phyloP scores from a whole-genome alignment of 1,140 invertebrate genomes.

The Macrosteles quadrilineatus region DNA sequence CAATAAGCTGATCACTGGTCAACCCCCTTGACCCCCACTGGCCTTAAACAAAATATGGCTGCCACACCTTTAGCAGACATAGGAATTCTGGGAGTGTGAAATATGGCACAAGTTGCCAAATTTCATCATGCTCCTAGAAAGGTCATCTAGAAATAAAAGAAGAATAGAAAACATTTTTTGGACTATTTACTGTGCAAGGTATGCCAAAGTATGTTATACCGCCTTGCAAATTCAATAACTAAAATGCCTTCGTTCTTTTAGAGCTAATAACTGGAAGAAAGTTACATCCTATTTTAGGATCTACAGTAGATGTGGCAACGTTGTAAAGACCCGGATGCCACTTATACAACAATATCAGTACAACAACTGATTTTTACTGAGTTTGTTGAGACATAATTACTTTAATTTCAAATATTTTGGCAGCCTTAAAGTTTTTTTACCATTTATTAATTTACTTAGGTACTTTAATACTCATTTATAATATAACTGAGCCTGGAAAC shows the following conservation, averaged over 20 bases:
- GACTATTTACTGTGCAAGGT: no score
- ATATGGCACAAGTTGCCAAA: constrained; percentile 33
- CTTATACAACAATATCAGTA: constrained; percentile 18
- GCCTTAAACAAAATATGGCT: constrained; percentile 48
- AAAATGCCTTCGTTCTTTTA: no score
- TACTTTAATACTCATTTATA: no score
- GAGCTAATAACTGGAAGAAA: constrained; percentile 1
- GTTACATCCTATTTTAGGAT: constrained; percentile 7
- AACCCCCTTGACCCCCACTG: constrained; percentile 40
- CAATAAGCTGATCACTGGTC: constrained; percentile 30
- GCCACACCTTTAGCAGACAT: constrained; percentile 45
- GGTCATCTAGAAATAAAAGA: not conserved
- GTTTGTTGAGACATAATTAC: no score
- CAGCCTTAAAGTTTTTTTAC: no score
- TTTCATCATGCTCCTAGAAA: not conserved
- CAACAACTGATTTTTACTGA: not conserved
- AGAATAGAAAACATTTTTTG: no score
- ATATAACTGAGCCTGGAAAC: no score
- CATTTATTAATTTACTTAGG: no score
- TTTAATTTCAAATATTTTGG: no score
- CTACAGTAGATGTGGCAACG: constrained; percentile 22
- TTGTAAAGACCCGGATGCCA: constrained; percentile 28
- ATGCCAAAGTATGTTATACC: no score
- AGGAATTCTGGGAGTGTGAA: constrained; percentile 43
- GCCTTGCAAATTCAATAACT: no score